Evolutionary conservation across 2,113 vertebrate species (phyloP).

Genomic region (Pachycephala philippinensis): DNA sequence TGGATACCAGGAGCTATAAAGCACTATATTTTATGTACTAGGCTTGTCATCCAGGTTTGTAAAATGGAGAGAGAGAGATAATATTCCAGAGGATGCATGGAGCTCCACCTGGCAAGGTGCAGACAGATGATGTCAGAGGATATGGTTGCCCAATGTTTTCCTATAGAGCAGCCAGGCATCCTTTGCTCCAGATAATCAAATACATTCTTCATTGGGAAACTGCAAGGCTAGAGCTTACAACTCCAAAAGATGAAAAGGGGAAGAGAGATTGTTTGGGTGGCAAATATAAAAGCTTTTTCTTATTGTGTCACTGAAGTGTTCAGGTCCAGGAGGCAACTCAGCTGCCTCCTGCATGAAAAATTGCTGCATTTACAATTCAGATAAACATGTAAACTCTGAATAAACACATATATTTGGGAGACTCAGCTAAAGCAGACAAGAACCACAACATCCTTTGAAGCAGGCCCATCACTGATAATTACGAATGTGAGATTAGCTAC

Average conservation of each 20-base stretch:
- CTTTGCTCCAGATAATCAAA: background rate
- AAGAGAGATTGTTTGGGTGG: background rate
- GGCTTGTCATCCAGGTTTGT: background rate
- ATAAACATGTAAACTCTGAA: background rate
- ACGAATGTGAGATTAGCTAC: constrained; percentile 59
- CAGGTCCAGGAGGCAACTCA: background rate
- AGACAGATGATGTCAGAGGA: background rate
- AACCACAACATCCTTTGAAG: constrained; percentile 41
- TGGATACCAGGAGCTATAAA: background rate
- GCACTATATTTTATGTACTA: background rate
- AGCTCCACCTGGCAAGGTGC: background rate
- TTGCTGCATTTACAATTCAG: constrained; percentile 3
- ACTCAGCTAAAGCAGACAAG: constrained; percentile 22
- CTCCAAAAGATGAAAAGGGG: background rate
- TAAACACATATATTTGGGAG: constrained; percentile 18
- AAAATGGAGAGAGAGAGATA: background rate
- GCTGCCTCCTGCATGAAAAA: background rate
- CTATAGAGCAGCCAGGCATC: background rate
- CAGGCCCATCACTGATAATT: constrained; percentile 64
- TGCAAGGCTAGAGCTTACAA: background rate
- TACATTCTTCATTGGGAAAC: background rate
- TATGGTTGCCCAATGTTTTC: background rate
- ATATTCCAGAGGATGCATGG: background rate
- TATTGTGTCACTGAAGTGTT: background rate
- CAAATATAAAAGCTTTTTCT: background rate